These are phyloP conservation scores for Sarcophaga peregrina DNA, from an alignment of 1,140 invertebrate species.

Conservation along the genomic window DNA sequence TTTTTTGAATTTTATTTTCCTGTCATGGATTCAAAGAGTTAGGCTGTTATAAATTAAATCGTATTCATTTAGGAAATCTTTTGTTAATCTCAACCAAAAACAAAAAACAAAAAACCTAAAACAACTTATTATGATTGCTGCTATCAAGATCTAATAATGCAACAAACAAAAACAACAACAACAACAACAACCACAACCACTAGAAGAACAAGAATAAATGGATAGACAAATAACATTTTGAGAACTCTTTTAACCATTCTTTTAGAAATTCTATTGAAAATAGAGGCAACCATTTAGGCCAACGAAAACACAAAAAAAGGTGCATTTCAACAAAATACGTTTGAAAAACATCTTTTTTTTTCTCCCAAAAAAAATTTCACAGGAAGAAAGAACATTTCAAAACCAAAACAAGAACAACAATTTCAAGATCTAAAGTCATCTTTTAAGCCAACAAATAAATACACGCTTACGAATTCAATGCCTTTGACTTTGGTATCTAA, in stretches of 20 bases:
- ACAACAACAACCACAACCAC: background rate
- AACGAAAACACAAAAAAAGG: background rate
- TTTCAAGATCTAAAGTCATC: background rate
- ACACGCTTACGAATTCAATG: no score
- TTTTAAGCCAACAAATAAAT: background rate
- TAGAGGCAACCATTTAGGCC: background rate
- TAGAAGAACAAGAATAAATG: no score
- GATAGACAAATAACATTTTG: no score
- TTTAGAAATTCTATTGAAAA: background rate
- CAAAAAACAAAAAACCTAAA: background rate
- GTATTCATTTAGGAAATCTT: slow-evolving; percentile 15
- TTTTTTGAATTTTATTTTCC: no score
- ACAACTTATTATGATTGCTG: background rate
- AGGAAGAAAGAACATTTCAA: background rate
- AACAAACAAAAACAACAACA: background rate
- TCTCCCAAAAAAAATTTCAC: background rate
- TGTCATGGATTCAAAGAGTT: background rate
- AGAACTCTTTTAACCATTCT: no score
- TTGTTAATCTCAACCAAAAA: background rate
- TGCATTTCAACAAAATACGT: background rate
- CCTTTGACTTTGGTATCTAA: background rate
- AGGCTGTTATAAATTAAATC: slow-evolving; percentile 11
- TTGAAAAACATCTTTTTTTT: background rate
- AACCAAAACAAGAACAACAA: background rate
- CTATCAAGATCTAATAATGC: slow-evolving; percentile 15